Conservation (phyloP, 2,888 invertebrate species). For the Baronia brevicornis region DNA sequence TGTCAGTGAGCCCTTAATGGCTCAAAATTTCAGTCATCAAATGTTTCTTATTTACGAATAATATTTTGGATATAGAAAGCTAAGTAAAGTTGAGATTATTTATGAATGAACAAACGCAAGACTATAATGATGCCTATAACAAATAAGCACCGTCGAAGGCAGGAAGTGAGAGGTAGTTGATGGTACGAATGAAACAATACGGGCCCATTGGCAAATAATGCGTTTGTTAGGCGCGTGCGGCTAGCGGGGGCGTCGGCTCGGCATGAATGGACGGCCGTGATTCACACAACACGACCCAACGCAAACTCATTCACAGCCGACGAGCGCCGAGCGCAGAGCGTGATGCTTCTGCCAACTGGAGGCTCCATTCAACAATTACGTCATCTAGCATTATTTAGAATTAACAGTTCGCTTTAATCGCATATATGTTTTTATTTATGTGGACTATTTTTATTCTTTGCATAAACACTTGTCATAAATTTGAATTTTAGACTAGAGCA, state of each 20-base stretch:
- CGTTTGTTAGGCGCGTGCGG: conserved; percentile 55
- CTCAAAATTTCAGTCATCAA: too few relatives aligned
- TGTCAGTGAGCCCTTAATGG: too few relatives aligned
- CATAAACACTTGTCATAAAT: too few relatives aligned
- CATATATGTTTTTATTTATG: too few relatives aligned
- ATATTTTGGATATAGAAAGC: conserved; percentile 10
- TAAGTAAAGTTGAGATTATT: conserved; percentile 12
- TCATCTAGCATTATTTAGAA: too few relatives aligned
- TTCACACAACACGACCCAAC: too few relatives aligned
- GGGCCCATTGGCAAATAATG: conserved; percentile 34
- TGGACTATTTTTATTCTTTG: too few relatives aligned
- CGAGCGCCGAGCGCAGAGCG: too few relatives aligned
- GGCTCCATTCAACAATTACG: conserved; percentile 40
- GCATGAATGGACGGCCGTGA: conserved; percentile 63
- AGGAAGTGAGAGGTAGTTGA: conserved; percentile 59
- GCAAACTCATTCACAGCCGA: conserved; percentile 57
- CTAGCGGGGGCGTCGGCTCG: conserved; percentile 52
- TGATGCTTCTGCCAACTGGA: too few relatives aligned
- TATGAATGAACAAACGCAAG: conserved; percentile 13
- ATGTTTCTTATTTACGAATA: too few relatives aligned
- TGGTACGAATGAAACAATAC: conserved; percentile 60
- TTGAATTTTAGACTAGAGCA: too few relatives aligned
- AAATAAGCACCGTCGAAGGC: conserved; percentile 29
- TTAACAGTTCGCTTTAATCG: too few relatives aligned
- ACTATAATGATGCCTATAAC: conserved; percentile 18